phyloP scores from a whole-genome alignment of 2,113 vertebrate species.

The Abramis brama region DNA sequence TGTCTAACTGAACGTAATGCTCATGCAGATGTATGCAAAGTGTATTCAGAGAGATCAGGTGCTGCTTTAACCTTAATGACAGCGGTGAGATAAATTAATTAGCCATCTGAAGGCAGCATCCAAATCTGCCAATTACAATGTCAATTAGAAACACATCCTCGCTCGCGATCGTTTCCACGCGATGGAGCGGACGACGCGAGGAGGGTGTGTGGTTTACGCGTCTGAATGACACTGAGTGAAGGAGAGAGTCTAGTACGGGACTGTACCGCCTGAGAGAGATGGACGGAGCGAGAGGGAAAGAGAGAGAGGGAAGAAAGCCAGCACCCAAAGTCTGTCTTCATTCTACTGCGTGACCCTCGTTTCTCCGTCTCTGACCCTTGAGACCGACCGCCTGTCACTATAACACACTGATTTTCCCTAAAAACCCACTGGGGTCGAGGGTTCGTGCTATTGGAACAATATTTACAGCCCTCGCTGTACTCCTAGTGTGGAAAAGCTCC shows the following conservation, averaged over 20 bases:
- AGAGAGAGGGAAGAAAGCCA: conserved; percentile 26
- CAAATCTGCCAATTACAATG: conserved; percentile 83
- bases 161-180: conserved; percentile 64
- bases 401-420: conserved; percentile 59
- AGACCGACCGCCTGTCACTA: conserved; percentile 63
- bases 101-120: conserved; percentile 78
- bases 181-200: conserved; percentile 50
- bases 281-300: conserved; percentile 40
- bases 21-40: conserved; percentile 81
- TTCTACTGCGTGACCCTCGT: neutral
- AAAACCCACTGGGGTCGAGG: conserved; percentile 64
- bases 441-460: conserved; percentile 40
- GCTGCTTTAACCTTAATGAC: conserved; percentile 82
- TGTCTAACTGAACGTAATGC: conserved; percentile 64
- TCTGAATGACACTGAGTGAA: conserved; percentile 47
- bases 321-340: conserved; percentile 25
- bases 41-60: conserved; percentile 78
- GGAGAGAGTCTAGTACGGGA: conserved; percentile 61
- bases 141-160: conserved; percentile 78
- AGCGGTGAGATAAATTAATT: conserved; percentile 83
- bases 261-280: conserved; percentile 58
- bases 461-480: conserved; percentile 48
- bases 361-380: conserved; percentile 48
- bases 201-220: neutral
- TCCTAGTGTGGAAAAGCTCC: neutral